A percentile compares a stretch with the other conserved stretches of the same genome.
Conservation (phyloP, 2,113 vertebrate species). For the Notiomystis cincta region DNA sequence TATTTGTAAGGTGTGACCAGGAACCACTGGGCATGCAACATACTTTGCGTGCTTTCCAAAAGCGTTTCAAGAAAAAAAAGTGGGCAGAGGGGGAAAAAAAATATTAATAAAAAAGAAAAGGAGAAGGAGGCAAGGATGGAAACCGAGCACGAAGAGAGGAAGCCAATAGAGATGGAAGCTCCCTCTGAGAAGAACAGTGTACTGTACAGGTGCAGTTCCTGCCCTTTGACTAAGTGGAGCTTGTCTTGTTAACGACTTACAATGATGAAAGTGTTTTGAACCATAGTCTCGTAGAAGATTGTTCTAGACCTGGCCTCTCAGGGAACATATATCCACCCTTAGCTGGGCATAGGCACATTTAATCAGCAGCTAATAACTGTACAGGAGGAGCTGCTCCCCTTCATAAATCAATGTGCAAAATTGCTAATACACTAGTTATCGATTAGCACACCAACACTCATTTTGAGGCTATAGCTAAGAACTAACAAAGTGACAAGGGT, state of each 20-base stretch:
- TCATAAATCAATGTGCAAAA: conserved; percentile 99
- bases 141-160: background rate
- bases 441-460: conserved; percentile 93
- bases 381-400: conserved; percentile 87
- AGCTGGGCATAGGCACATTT: conserved; percentile 85
- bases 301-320: conserved; percentile 87
- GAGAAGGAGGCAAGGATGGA: conserved; percentile 1
- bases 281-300: conserved; percentile 84
- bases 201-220: conserved; percentile 74
- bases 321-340: conserved; percentile 91
- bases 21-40: background rate
- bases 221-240: conserved; percentile 84
- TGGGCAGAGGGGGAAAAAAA: fast-evolving
- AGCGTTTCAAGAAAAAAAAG: conserved; percentile 2
- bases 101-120: background rate
- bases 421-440: conserved; percentile 99
- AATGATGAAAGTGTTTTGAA: conserved; percentile 89
- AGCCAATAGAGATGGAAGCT: conserved; percentile 39
- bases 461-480: conserved; percentile 93
- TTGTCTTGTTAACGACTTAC: conserved; percentile 88
- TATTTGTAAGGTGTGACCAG: conserved; percentile 45
- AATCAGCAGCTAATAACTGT: conserved; percentile 98
- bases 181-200: conserved; percentile 35
- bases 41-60: conserved; percentile 17
- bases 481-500: conserved; percentile 98